Evolutionary conservation across 2,888 invertebrate species (phyloP), one percentile per base, ranked within the genome.

Genomic region (Gortyna flavago): DNA sequence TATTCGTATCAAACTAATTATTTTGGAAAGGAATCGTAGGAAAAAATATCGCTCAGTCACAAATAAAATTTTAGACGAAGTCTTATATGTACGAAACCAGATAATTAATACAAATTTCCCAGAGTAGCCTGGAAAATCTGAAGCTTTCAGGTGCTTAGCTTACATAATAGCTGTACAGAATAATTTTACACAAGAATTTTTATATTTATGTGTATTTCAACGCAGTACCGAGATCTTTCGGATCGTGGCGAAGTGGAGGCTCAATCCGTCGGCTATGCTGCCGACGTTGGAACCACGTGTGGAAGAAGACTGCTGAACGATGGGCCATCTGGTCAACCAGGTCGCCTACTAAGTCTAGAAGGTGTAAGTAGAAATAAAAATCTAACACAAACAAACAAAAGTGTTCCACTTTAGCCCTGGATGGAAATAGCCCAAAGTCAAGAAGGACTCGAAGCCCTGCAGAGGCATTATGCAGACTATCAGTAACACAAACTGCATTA

Each of bases 291-390:
- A 92, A 92, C 70, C 87, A 88, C 44, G 92, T 93, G 3, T 95
- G 95, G 95, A 94, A 93, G 77, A 94, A 92, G 73, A 94, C 94
- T 0, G 81, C 93, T 0, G 90, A 92, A 29, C 90, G 92, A 11
- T 94, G 92, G 91, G 85, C 90, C 0, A 79, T 83, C 21, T 92
- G 93, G 91, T 90, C 93, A 0, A 87, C 90, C 0, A 93, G 90
- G 76, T 87, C 92, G 2, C 89, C 89, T 1, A 85, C 87, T 6
- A 92, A 87, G 68, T 83, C 90, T 32, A 90, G 81, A 65, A 94
- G 91, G 84, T 84, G 95, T 94, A 79, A 90, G 92, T 87, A 44
- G 3, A 70, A 61, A 32, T 0, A 0, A 51, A 57, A 32, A 18
- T 2, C 0, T 13, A 35, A 71, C 11, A 54, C 13, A 48, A 13